Evolutionary conservation across 35 echinoderm and acorn worm species (phyloP).

Genomic region (Nesometra sesokonis): DNA sequence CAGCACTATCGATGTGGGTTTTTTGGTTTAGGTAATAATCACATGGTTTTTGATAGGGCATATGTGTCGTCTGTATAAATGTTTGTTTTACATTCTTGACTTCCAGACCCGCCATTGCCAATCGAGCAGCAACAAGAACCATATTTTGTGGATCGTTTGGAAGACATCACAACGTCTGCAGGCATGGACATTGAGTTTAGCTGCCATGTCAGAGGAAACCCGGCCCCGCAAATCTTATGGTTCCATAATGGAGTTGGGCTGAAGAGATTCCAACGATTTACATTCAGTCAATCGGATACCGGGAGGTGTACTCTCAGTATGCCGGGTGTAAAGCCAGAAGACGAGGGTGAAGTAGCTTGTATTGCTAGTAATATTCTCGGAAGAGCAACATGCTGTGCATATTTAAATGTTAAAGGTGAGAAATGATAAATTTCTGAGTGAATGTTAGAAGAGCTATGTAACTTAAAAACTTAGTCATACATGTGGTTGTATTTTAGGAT

Average conservation of each 20-base stretch:
- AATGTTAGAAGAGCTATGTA: too few species aligned
- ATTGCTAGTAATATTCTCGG: not conserved
- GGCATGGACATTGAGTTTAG: not conserved
- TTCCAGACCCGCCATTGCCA: not conserved
- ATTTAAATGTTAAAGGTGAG: not conserved
- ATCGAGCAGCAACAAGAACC: not conserved
- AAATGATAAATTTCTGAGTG: too few species aligned
- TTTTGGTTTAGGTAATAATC: too few species aligned
- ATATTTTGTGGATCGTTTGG: not conserved
- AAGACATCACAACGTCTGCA: not conserved
- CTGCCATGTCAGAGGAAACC: not conserved
- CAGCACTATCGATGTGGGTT: too few species aligned
- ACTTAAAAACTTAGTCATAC: too few species aligned
- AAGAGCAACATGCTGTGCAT: conserved; percentile 2
- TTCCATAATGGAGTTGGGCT: conserved; percentile 10
- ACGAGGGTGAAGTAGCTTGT: not conserved
- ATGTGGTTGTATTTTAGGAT: too few species aligned
- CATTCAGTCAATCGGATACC: not conserved
- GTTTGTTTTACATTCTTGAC: not conserved
- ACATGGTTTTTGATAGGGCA: too few species aligned
- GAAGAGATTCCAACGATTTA: not conserved
- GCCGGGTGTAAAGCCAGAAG: too few species aligned
- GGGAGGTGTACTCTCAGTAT: not conserved
- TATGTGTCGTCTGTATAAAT: not conserved
- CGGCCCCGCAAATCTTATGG: conserved; percentile 3